These are phyloP conservation scores for Prietella phreatophila DNA, from an alignment of 2,113 vertebrate species.

Conservation along the genomic window DNA sequence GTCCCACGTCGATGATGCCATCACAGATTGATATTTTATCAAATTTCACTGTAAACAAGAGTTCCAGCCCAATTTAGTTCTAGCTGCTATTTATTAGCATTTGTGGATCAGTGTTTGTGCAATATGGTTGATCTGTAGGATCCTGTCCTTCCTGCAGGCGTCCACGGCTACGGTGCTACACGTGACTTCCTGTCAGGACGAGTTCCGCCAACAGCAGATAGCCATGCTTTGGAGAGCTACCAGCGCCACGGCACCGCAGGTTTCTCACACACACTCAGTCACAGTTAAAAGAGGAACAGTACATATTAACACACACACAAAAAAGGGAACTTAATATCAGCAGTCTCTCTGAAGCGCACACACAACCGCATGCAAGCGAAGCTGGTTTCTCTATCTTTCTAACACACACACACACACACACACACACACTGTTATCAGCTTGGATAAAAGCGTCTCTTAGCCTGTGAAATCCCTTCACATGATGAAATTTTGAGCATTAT, in stretches of 20 bases:
- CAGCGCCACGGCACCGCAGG: slow-evolving; percentile 67
- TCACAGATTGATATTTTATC: too few species aligned
- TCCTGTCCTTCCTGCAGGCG: slow-evolving; percentile 51
- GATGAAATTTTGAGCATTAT: too few species aligned
- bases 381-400: neutral
- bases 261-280: slow-evolving; percentile 39
- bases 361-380: neutral
- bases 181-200: slow-evolving; percentile 87
- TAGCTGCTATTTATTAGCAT: neutral
- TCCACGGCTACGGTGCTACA: slow-evolving; percentile 75
- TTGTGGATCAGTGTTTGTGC: neutral
- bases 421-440: neutral
- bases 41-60: neutral
- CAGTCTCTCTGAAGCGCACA: neutral
- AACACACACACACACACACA: neutral
- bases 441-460: neutral
- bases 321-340: neutral
- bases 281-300: neutral
- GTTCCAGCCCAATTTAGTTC: neutral
- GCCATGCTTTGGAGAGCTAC: slow-evolving; percentile 87
- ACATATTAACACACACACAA: neutral
- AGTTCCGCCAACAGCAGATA: slow-evolving; percentile 91
- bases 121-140: neutral
- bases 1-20: slow-evolving; percentile 22
- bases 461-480: neutral